Conservation (phyloP, 2,888 invertebrate genomes). For the Omphaloscelis lunosa region DNA sequence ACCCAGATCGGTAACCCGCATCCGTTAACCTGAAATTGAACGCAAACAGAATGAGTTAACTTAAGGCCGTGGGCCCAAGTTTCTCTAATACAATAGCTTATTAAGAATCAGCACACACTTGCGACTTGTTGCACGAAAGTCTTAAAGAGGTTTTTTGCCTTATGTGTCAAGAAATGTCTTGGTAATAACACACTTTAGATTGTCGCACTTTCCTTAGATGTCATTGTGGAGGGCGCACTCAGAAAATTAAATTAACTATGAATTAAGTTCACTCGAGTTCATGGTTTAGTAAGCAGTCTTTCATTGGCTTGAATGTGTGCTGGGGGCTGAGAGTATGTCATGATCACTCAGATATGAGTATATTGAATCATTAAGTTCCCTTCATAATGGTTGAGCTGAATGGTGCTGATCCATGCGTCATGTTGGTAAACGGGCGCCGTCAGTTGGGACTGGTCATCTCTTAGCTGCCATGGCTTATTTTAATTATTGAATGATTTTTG, state of each 20-base stretch:
- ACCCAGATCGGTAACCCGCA: slow-evolving; percentile 41
- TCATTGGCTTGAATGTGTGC: too few relatives aligned
- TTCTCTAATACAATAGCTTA: slow-evolving; percentile 64
- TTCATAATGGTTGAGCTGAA: too few relatives aligned
- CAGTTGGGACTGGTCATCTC: too few relatives aligned
- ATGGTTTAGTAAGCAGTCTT: background rate
- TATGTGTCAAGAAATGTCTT: slow-evolving; percentile 28
- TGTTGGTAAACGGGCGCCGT: too few relatives aligned
- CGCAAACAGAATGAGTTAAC: slow-evolving; percentile 41
- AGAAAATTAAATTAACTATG: background rate
- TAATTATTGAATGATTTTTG: too few relatives aligned
- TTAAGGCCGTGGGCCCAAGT: slow-evolving; percentile 40
- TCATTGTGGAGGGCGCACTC: background rate
- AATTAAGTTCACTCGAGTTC: background rate
- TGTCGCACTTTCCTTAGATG: slow-evolving; percentile 14
- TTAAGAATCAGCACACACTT: slow-evolving; percentile 60
- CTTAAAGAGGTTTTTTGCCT: slow-evolving; percentile 41
- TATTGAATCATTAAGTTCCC: too few relatives aligned
- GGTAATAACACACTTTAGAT: slow-evolving; percentile 26
- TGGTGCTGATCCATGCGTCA: too few relatives aligned
- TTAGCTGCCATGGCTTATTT: too few relatives aligned
- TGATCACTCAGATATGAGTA: too few relatives aligned
- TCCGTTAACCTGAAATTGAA: slow-evolving; percentile 62
- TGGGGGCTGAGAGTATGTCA: too few relatives aligned
- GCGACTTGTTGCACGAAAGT: slow-evolving; percentile 45